Base-by-base conservation (phyloP, 2,113 vertebrate genomes). In the Talpa occidentalis region DNA sequence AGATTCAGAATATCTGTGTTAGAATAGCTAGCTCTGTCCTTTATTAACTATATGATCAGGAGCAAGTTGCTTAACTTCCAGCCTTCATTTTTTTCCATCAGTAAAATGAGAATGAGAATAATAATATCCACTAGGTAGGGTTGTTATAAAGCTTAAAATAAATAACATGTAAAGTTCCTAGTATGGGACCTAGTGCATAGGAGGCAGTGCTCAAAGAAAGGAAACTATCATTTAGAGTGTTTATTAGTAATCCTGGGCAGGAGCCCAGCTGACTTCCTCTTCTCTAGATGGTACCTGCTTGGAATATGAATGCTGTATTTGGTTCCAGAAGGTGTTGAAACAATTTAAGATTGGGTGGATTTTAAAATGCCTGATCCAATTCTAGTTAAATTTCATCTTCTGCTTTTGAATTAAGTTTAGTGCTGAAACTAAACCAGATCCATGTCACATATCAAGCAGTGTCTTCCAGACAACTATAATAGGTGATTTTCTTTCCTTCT, bases 331-430 rank as follows among this genome's bases (percentile, higher is more conserved):
- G 80, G 19, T 92, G 22, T 87, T 93, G 81, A 93, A 81, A 74
- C 16, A 69, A 37, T 69, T 86, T 80, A 87, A 81, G 16, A 91
- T 24, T 54, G 32, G 11, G 37, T 93, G 49, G 54, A 40, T 80
- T 95, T 47, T 90, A 44, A 94, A 91, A 69, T 70, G 60, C 62
- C 44, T 79, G 42, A 78, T 70, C 16, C 7, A 76, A 10, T 81
- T 94, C 40, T 64, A 82, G 22, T 95, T 95, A 83, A 93, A 40
- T 80, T 19, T 96, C 44, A 47, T 93, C 49, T 89, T 95, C 24
- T 64, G 1, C 49, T 70, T 74, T 66, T 79, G 54, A 74, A 74
- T 35, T 93, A 85, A 67, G 10, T 5, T 60, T 42, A 40, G 10
- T 69, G 16, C n/a, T 37, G 59, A 70, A 22, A 74, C 62, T 74